Base-by-base conservation (phyloP, 2,797 vertebrate species). In the Pyrrhura leucotis region DNA sequence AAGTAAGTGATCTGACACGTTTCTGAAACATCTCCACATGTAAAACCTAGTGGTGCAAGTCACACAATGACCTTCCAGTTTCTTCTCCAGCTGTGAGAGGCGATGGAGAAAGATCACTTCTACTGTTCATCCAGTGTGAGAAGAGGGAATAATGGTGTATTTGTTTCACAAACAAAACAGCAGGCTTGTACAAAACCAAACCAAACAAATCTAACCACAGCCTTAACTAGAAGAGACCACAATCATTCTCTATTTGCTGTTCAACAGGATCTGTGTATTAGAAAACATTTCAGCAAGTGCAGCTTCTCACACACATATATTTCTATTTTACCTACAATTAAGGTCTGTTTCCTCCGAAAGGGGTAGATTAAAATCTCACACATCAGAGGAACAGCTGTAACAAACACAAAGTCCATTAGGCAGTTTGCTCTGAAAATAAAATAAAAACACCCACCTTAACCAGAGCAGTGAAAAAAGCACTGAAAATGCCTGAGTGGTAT, bases 141-240 rank as follows among this genome's bases (percentile, higher is more conserved):
- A 81, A 58, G 13, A 66, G 16, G 25, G 76, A 83, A 68, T 72
- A 89, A 47, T 0, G 4, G 14, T 1, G 1, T 68, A 39, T 80
- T 74, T 92, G 37, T 87, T 93, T 89, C 33, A 66, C 50, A 89
- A 93, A 82, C 58, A 92, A 88, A 85, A 68, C 51, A 76, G 31
- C n/a, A 42, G 40, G 63, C 39, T 59, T 76, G 31, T 69, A 90
- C 71, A 87, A 85, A 92, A 67, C n/a, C 73, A 95, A 78, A 89
- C 1, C 45, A 75, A 65, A 3, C 37, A 90, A 85, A 89, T 35
- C 37, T 76, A 90, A 93, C 63, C 79, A 94, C 79, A 90, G 35
- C 29, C 58, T 78, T 85, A 92, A 13, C 42, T 39, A 78, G 35
- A 26, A 44, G 50, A 92, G 74, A 85, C 85, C 81, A 74, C 80